These are phyloP conservation scores for Lasiommata megera DNA, from an alignment of 2,888 invertebrate genomes.

Conservation along the genomic window DNA sequence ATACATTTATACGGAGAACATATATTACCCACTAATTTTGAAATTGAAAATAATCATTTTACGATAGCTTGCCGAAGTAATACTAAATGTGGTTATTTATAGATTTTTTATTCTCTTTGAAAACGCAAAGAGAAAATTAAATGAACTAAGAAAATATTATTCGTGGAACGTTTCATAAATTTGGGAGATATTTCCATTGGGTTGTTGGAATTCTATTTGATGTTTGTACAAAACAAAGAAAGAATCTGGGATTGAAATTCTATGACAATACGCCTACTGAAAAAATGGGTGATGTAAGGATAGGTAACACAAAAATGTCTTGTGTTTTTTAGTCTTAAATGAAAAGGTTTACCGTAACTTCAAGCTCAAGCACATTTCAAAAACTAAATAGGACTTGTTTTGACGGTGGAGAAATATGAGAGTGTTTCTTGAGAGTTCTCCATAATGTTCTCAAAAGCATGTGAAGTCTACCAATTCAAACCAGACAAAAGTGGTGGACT, in stretches of 20 bases:
- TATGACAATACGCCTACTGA: neutral
- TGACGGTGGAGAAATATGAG: no score
- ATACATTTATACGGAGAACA: no score
- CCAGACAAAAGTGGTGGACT: no score
- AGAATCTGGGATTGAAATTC: neutral
- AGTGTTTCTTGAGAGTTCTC: no score
- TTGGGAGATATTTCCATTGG: neutral
- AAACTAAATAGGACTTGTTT: no score
- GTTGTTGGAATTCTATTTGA: neutral
- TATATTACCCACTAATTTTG: no score
- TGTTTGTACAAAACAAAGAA: neutral
- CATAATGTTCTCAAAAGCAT: no score
- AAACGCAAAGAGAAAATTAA: neutral
- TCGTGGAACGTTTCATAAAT: neutral
- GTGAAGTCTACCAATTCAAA: no score
- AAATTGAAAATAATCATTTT: neutral
- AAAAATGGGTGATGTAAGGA: neutral
- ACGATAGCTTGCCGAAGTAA: no score
- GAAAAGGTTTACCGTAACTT: neutral
- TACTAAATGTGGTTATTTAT: no score
- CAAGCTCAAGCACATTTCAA: no score
- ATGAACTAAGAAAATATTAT: neutral
- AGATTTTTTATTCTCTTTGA: neutral
- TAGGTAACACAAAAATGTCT: neutral
- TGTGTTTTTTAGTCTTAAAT: neutral